These are phyloP conservation scores for Drosophila histrio DNA, from an alignment of 2,888 invertebrate genomes.

Conservation along the genomic window DNA sequence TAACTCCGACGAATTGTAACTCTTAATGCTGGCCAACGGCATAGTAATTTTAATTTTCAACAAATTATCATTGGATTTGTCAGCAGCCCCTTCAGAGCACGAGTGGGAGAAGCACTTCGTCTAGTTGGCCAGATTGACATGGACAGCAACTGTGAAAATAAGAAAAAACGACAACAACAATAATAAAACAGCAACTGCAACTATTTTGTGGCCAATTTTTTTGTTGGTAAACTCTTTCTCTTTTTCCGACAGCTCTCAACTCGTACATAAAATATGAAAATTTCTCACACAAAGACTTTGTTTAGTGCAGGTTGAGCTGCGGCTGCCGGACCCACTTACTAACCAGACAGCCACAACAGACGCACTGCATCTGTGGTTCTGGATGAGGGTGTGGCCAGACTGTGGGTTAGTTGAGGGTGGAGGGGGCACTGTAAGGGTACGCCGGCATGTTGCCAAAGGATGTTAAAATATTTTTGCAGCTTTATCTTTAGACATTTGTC, in stretches of 20 bases:
- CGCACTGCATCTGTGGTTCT: constrained; percentile 46
- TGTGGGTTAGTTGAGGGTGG: background rate
- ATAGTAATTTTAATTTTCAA: constrained; percentile 70
- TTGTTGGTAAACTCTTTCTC: constrained; percentile 16
- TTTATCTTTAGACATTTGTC: constrained; percentile 74
- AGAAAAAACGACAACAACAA: constrained; percentile 9
- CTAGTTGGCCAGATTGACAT: constrained; percentile 54
- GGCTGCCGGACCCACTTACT: constrained; percentile 53
- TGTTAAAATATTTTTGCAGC: constrained; percentile 79
- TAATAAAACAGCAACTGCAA: constrained; percentile 39
- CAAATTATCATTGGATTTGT: constrained; percentile 64
- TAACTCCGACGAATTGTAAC: constrained; percentile 30
- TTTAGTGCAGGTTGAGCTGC: constrained; percentile 63
- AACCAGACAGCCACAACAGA: constrained; percentile 41
- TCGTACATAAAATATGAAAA: constrained; percentile 74
- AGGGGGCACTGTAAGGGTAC: constrained; percentile 3
- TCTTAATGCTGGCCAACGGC: constrained; percentile 55
- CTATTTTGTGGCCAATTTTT: constrained; percentile 35
- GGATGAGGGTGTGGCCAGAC: background rate
- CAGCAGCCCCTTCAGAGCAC: constrained; percentile 17
- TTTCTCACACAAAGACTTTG: constrained; percentile 69
- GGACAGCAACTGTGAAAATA: constrained; percentile 4
- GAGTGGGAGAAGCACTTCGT: constrained; percentile 9
- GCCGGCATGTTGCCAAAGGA: constrained; percentile 75
- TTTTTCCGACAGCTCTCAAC: constrained; percentile 36